Percentiles rank a stretch among this genome's conserved stretches.
Evolutionary conservation across 2,797 vertebrate species (phyloP).

Genomic region (Sebastiscus tertius): DNA sequence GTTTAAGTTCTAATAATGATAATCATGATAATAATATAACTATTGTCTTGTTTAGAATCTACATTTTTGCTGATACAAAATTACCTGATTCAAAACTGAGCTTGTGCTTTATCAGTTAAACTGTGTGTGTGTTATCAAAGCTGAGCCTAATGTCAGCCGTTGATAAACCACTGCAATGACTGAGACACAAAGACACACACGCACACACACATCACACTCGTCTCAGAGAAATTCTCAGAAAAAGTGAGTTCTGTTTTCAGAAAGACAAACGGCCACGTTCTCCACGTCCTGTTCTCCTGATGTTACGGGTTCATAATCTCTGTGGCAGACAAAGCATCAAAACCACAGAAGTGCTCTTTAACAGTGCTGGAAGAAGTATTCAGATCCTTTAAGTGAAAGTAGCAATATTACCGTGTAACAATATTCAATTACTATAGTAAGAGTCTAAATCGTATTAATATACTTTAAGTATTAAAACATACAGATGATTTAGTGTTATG

Average conservation of each 20-base stretch:
- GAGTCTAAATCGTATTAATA: background rate
- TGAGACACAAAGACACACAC: conserved; percentile 1
- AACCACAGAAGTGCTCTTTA: background rate
- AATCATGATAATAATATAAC: background rate
- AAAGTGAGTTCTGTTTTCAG: conserved; percentile 27
- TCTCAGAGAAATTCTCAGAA: conserved; percentile 52
- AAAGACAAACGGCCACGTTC: conserved; percentile 37
- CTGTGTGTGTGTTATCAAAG: conserved; percentile 45
- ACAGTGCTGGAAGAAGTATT: background rate
- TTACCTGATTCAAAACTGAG: conserved; percentile 13
- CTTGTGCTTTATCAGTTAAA: conserved; percentile 11
- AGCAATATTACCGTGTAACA: background rate
- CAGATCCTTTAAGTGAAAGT: background rate
- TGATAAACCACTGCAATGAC: conserved; percentile 50
- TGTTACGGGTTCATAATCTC: background rate
- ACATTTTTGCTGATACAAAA: background rate
- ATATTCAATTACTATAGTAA: background rate
- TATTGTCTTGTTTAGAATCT: background rate
- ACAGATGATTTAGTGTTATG: background rate
- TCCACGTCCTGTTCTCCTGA: background rate
- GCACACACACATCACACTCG: background rate
- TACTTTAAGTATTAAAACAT: background rate
- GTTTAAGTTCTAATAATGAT: background rate
- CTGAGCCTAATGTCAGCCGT: conserved; percentile 34
- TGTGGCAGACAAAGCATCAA: background rate